Base-by-base conservation (phyloP, 2,797 vertebrate genomes). In the Cuculus canorus region DNA sequence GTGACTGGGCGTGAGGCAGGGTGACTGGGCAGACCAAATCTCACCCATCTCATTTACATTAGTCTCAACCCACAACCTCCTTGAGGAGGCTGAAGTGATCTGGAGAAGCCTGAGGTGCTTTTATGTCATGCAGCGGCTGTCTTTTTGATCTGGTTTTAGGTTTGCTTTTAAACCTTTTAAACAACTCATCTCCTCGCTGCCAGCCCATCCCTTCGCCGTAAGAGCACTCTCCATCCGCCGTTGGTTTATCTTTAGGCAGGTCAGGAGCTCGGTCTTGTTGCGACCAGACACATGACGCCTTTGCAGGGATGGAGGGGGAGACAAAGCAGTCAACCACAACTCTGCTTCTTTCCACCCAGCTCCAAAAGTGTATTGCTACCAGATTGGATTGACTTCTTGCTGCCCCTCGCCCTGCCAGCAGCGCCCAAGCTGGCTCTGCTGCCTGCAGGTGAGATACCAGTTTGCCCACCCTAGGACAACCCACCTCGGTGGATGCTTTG, bases 151-250 rank as follows among this genome's bases (percentile, higher is more conserved):
- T 90, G 81, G 47, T 56, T 90, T 88, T 35, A 78, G 53, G 64
- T 93, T 92, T 86, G 65, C 90, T 88, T 86, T 93, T 77, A 93
- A 37, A 86, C 88, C 93, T 77, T 82, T 93, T 78, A 83, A 82
- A 75, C 61, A n/a, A 59, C 90, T 82, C 80, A 64, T 72, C 65
- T 70, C 24, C 90, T 59, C 37, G 1, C 76, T 28, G 59, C 50
- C 63, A 53, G 71, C 76, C 70, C 10, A 0, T 59, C n/a, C 73
- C 14, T n/a, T 30, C 0, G 0, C 92, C 63, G 7, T 33, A 25
- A 96, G 63, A 91, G 86, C 93, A 48, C 84, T 90, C 66, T 78
- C 39, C 10, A 47, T 19, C 83, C 60, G 80, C 73, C 45, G 76
- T 63, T 39, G 60, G 21, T 69, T 90, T 92, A 86, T 86, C 84